A percentile compares a stretch with the other conserved stretches of the same genome.
These are phyloP conservation scores for Caranx melampygus DNA, from an alignment of 2,113 vertebrate genomes.

Conservation along the genomic window DNA sequence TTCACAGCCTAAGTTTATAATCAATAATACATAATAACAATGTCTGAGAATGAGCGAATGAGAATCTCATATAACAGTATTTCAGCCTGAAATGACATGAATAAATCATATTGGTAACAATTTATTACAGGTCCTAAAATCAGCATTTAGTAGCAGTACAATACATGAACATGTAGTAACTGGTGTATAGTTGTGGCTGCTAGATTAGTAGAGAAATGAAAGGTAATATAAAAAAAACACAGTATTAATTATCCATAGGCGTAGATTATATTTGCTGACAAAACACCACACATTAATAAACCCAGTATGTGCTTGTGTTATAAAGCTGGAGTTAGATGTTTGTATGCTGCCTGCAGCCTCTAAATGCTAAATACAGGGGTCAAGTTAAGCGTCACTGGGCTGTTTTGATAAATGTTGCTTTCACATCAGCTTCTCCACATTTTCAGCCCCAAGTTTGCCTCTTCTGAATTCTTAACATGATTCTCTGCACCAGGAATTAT, in stretches of 20 bases:
- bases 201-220: too few relatives aligned
- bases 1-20: background rate
- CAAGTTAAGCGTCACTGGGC: too few relatives aligned
- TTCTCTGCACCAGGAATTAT: background rate
- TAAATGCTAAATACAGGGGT: background rate
- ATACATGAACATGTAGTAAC: background rate
- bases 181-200: background rate
- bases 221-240: too few relatives aligned
- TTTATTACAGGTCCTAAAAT: background rate
- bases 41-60: background rate
- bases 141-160: background rate
- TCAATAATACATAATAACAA: background rate
- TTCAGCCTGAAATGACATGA: background rate
- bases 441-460: background rate
- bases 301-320: too few relatives aligned
- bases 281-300: background rate
- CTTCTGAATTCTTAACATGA: background rate
- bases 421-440: background rate
- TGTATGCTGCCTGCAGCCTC: too few relatives aligned
- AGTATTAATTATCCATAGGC: too few relatives aligned
- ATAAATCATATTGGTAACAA: background rate
- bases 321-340: too few relatives aligned
- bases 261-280: too few relatives aligned
- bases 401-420: background rate
- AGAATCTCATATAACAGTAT: background rate